phyloP scores from a whole-genome alignment of 2,113 vertebrate genomes.

The rabbit (Oryctolagus cuniculus) region mOryCun1.1 NC_091445.1:40278501-40279000 shows the following conservation, averaged over 20 bases:
- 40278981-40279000: background rate
- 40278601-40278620: background rate
- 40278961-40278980: slow-evolving; percentile 1
- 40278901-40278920: slow-evolving; percentile 27
- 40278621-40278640: background rate
- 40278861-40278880: background rate
- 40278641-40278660: too few species aligned
- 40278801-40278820: background rate
- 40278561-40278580: background rate
- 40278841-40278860: background rate
- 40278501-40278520: background rate
- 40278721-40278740: background rate
- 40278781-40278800: background rate
- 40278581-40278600: background rate
- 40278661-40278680: background rate
- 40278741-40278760: background rate
- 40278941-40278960: background rate
- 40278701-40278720: background rate
- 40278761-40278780: background rate
- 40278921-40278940: background rate
- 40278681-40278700: background rate
- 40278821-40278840: background rate
- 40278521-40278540: background rate
- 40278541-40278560: background rate
- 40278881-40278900: slow-evolving; percentile 37